Base-by-base conservation (phyloP, 2,113 vertebrate species). In the Psettodes erumei region DNA sequence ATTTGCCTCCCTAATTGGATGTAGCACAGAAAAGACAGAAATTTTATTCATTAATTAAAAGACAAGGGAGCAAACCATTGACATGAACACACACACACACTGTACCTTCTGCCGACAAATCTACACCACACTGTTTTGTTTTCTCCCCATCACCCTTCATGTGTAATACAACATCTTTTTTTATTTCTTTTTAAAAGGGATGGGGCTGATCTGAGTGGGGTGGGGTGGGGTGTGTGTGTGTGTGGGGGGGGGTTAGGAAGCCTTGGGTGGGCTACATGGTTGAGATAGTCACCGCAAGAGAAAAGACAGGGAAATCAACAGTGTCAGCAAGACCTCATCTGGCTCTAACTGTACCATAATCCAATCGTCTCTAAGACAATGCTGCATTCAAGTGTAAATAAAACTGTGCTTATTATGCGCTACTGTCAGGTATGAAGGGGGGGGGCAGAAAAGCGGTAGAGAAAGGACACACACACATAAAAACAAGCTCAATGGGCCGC, bases 311-410 rank as follows among this genome's bases (percentile, higher is more conserved):
- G 82, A 90, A 90, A 91, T 89, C 88, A 90, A 89, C 90, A 89
- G 89, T 82, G 88, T 85, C 84, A 91, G 85, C 83, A 82, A 88
- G 90, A 87, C 89, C 88, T 88, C 77, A 87, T 92, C 80, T 84
- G 19, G 62, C 79, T 87, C 84, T 89, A 77, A 86, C 88, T 89
- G 68, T 82, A 77, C 68, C 79, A 88, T 90, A 93, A 92, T 89
- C 90, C 91, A 92, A 89, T 92, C 87, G 88, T 87, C 88, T 82
- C 83, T 62, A 56, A 91, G 79, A 93, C 89, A 91, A 90, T 76
- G 82, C 86, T 85, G 92, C 91, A 95, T 95, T 96, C 93, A 96
- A 95, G 95, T 96, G 96, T 96, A 95, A 96, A 97, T 96, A 97
- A 94, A 95, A 96, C 90, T 92, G 89, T 13, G 90, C 94, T 91